These are phyloP conservation scores for Hemithea aestivaria DNA, from an alignment of 2,888 invertebrate genomes.

Conservation along the genomic window DNA sequence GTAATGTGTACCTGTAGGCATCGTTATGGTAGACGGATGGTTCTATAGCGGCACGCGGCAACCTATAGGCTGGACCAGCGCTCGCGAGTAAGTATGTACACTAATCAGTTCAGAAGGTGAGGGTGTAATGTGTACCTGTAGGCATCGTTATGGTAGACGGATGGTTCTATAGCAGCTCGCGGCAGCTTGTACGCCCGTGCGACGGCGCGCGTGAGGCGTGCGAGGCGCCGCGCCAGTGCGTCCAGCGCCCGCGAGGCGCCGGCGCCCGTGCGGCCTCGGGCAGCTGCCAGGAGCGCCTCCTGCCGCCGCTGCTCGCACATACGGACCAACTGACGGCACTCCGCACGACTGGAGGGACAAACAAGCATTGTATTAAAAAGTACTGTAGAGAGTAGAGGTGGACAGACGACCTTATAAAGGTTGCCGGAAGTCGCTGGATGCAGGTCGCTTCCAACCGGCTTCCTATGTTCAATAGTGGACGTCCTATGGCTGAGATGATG, in stretches of 20 bases:
- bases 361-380: no score
- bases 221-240: constrained; percentile 83
- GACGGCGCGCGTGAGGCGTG: constrained; percentile 85
- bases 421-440: no score
- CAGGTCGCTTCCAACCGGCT: no score
- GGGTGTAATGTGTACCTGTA: constrained; percentile 68
- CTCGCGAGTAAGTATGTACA: no score
- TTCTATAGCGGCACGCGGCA: constrained; percentile 87
- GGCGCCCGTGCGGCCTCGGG: constrained; percentile 77
- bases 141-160: constrained; percentile 88
- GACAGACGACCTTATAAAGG: no score
- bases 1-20: constrained; percentile 76
- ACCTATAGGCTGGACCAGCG: constrained; percentile 86
- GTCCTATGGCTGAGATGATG: no score
- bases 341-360: constrained; percentile 78
- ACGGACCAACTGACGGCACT: constrained; percentile 87
- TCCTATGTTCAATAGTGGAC: no score
- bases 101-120: no score
- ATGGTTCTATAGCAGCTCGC: constrained; percentile 86
- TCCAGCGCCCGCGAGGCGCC: constrained; percentile 78
- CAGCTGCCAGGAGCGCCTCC: constrained; percentile 51
- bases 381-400: no score
- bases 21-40: constrained; percentile 90
- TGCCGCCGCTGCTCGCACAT: constrained; percentile 89
- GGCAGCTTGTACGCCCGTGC: constrained; percentile 87